Evolutionary conservation across 2,113 vertebrate species (phyloP).

Genomic region (Macquaria ambigua): DNA sequence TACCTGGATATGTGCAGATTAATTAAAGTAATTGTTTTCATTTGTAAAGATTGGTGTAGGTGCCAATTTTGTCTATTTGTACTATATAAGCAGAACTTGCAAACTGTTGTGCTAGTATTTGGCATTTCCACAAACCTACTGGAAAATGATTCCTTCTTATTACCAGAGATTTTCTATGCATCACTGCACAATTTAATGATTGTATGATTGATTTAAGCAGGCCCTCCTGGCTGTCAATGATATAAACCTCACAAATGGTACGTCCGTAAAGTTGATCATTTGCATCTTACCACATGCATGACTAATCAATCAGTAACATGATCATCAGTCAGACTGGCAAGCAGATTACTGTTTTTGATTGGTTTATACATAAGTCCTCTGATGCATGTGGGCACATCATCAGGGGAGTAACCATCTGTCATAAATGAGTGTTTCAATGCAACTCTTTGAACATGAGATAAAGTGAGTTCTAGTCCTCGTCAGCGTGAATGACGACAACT

Average conservation of each 20-base stretch:
- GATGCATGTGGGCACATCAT: conserved; percentile 36
- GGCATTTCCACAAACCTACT: not conserved
- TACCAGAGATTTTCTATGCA: conserved; percentile 4
- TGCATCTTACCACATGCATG: conserved; percentile 39
- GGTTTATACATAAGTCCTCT: conserved; percentile 29
- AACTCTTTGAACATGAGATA: conserved; percentile 10
- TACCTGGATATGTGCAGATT: not conserved
- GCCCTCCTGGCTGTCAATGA: not conserved
- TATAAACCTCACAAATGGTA: not conserved
- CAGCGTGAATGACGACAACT: conserved; percentile 16
- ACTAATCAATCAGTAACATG: conserved; percentile 40
- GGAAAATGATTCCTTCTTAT: not conserved
- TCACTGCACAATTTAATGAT: not conserved
- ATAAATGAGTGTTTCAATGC: conserved; percentile 9
- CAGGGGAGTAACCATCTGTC: conserved; percentile 34
- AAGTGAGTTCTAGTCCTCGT: not conserved
- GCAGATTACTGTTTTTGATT: conserved; percentile 36
- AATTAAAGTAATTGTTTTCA: conserved; percentile 13
- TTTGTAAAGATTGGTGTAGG: not conserved
- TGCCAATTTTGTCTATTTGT: not conserved
- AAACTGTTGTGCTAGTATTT: not conserved
- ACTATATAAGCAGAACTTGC: not conserved
- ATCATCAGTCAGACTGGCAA: conserved; percentile 25
- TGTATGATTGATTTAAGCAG: conserved; percentile 7
- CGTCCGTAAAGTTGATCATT: not conserved